Conservation (phyloP, 1,140 invertebrate genomes). For the Melipona quadrifasciata region DNA sequence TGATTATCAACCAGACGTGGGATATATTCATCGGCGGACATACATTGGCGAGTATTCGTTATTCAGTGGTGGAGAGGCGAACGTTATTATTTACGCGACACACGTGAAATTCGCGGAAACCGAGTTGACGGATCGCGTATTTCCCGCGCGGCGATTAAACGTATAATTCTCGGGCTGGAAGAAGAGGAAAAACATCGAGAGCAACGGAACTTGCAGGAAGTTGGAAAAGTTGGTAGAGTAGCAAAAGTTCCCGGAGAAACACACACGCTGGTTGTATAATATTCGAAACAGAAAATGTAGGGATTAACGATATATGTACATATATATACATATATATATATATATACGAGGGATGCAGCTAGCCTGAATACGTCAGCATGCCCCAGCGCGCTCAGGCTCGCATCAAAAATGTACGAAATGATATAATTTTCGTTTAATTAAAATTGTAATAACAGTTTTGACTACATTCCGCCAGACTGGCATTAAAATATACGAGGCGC, state of each 20-base stretch:
- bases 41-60: neutral
- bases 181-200: conserved; percentile 28
- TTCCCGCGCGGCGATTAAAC: conserved; percentile 36
- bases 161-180: conserved; percentile 17
- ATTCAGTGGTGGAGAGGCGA: neutral
- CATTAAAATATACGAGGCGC: conserved; percentile 67
- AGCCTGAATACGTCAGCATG: conserved; percentile 59
- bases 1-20: neutral
- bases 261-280: conserved; percentile 42
- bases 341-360: neutral
- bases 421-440: conserved; percentile 76
- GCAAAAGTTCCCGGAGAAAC: conserved; percentile 31
- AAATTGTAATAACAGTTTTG: conserved; percentile 73
- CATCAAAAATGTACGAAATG: conserved; percentile 71
- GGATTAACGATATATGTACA: conserved; percentile 24
- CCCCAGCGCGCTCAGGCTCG: conserved; percentile 50
- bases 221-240: conserved; percentile 32
- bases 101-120: conserved; percentile 4
- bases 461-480: conserved; percentile 56
- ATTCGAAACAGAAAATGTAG: conserved; percentile 60
- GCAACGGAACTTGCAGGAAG: conserved; percentile 31
- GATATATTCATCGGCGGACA: neutral
- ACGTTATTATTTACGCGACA: conserved; percentile 12
- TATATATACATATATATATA: neutral
- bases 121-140: neutral